Conservation (phyloP, 2,797 vertebrate genomes). For the Strix occidentalis region DNA sequence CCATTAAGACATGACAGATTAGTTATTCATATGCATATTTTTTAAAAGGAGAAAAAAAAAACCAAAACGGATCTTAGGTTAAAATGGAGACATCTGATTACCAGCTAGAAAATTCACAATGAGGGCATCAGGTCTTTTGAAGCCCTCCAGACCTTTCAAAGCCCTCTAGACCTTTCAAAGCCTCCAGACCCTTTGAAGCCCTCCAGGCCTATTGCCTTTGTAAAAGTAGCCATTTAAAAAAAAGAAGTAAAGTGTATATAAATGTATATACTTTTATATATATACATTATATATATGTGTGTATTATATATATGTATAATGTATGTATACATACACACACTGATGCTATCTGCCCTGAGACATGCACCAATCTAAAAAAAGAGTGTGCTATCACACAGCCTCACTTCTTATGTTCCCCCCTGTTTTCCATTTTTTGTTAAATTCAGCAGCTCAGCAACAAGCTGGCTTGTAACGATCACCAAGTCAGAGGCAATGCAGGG, state of each 20-base stretch:
- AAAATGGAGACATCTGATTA: not conserved
- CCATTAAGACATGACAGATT: not conserved
- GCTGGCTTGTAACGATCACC: not conserved
- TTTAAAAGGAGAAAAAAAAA: accelerated
- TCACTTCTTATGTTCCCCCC: not conserved
- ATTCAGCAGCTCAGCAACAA: not conserved
- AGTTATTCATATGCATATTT: not conserved
- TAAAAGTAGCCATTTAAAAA: not conserved
- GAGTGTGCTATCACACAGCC: accelerated
- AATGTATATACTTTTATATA: too few relatives aligned
- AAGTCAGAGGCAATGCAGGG: not conserved
- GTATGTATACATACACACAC: not conserved
- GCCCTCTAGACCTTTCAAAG: too few relatives aligned
- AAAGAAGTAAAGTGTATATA: too few relatives aligned
- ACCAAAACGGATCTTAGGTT: not conserved
- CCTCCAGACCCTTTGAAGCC: not conserved
- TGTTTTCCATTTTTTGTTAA: not conserved
- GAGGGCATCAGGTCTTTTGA: not conserved
- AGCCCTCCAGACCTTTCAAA: not conserved
- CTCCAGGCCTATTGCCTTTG: not conserved
- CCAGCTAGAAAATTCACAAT: not conserved
- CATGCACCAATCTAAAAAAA: not conserved
- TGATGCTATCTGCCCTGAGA: not conserved
- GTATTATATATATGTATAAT: not conserved
- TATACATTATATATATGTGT: too few relatives aligned